These are phyloP conservation scores for Hylaeus anthracinus DNA, from an alignment of 1,140 invertebrate species.

Conservation along the genomic window DNA sequence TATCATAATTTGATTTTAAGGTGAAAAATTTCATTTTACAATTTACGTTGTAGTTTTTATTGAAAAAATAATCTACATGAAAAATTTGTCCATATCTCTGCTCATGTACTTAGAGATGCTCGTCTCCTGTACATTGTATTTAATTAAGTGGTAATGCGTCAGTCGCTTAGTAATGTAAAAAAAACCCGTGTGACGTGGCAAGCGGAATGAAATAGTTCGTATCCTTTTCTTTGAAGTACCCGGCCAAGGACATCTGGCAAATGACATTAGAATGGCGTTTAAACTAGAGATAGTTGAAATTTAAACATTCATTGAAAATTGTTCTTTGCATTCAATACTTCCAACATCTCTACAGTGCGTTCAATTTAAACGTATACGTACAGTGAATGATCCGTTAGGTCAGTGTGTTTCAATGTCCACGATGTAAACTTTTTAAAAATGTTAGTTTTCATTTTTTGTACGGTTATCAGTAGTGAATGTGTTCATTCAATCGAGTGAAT, in stretches of 20 bases:
- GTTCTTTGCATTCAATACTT: not conserved
- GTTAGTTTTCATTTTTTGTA: too few species aligned
- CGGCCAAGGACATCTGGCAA: conserved; percentile 38
- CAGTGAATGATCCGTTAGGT: not conserved
- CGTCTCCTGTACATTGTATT: not conserved
- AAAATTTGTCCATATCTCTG: too few species aligned
- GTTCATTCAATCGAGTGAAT: too few species aligned
- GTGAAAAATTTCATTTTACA: too few species aligned
- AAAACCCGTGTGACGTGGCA: not conserved
- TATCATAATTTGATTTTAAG: too few species aligned
- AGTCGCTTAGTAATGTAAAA: not conserved
- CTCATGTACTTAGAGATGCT: not conserved
- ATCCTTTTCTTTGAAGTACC: conserved; percentile 33
- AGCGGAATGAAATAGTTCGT: conserved; percentile 25
- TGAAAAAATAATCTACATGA: too few species aligned
- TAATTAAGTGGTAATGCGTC: not conserved
- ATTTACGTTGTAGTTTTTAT: too few species aligned
- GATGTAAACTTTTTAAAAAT: too few species aligned
- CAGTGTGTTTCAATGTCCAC: not conserved
- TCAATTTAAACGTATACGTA: not conserved
- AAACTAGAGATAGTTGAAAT: not conserved
- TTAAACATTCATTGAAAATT: conserved; percentile 12
- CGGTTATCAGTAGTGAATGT: too few species aligned
- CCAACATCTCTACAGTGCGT: not conserved
- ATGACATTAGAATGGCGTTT: conserved; percentile 16